Evolutionary conservation across 2,797 vertebrate genomes (phyloP).

Genomic region (Hypotaenidia okinawae): DNA sequence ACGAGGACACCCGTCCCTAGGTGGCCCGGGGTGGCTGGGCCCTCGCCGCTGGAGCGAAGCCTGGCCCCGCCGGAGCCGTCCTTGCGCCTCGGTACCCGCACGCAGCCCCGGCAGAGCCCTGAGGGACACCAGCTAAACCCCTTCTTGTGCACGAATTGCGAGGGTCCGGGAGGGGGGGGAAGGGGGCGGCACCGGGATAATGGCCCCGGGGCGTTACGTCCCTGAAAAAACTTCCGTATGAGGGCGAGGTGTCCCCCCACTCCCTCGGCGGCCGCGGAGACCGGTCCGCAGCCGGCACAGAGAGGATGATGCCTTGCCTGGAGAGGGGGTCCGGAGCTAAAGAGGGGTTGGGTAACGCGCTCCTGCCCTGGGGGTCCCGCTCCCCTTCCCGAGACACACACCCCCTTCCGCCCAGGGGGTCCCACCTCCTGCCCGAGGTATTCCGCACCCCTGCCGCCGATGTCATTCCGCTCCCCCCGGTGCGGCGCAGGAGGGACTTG

Average conservation of each 20-base stretch:
- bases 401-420: neutral
- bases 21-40: no score
- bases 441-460: neutral
- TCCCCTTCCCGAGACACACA: neutral
- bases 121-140: neutral
- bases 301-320: rapidly evolving
- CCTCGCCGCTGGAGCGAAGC: neutral
- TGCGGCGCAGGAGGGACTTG: neutral
- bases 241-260: no score
- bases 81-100: no score
- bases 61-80: neutral
- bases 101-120: no score
- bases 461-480: neutral
- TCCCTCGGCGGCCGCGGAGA: neutral
- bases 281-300: neutral
- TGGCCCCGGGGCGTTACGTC: neutral
- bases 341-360: neutral
- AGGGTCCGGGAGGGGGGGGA: no score
- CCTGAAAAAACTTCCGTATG: neutral
- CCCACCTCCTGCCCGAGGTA: neutral
- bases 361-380: no score
- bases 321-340: no score
- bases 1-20: neutral
- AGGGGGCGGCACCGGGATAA: neutral
- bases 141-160: neutral